Percentiles rank a stretch among this genome's conserved stretches.
Evolutionary conservation across 1,140 invertebrate species (phyloP).

Genomic region (Microplitis mediator): DNA sequence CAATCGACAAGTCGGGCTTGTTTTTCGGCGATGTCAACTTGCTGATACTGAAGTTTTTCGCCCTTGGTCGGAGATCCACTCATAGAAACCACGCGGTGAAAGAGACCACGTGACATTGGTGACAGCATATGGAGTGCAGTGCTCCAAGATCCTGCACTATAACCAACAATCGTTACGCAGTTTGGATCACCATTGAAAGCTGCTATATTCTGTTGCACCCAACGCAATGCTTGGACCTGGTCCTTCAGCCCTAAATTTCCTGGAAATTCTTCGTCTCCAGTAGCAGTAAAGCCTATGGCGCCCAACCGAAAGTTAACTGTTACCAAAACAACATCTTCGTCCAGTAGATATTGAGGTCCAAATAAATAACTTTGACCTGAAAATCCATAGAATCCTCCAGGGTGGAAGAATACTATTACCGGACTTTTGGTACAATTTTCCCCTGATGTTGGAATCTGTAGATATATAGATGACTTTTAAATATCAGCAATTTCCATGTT

Average conservation of each 20-base stretch:
- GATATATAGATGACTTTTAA: neutral
- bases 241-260: slow-evolving; percentile 81
- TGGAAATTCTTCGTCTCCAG: slow-evolving; percentile 67
- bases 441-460: neutral
- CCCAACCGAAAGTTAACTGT: slow-evolving; percentile 74
- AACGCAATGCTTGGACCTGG: slow-evolving; percentile 73
- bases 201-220: slow-evolving; percentile 75
- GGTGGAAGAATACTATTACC: slow-evolving; percentile 67
- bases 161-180: slow-evolving; percentile 72
- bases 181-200: slow-evolving; percentile 78
- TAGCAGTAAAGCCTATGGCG: slow-evolving; percentile 70
- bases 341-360: slow-evolving; percentile 68
- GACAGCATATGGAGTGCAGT: slow-evolving; percentile 73
- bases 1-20: slow-evolving; percentile 75
- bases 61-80: slow-evolving; percentile 70
- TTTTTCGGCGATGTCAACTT: slow-evolving; percentile 61
- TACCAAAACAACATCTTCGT: slow-evolving; percentile 69
- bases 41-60: slow-evolving; percentile 52
- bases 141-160: slow-evolving; percentile 72
- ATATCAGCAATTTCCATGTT: too few species aligned
- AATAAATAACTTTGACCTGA: slow-evolving; percentile 60
- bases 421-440: slow-evolving; percentile 39
- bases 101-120: slow-evolving; percentile 72
- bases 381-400: slow-evolving; percentile 60
- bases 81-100: slow-evolving; percentile 73